phyloP scores from a whole-genome alignment of 2,797 vertebrate species.

The Leucoraja ocellata region DNA sequence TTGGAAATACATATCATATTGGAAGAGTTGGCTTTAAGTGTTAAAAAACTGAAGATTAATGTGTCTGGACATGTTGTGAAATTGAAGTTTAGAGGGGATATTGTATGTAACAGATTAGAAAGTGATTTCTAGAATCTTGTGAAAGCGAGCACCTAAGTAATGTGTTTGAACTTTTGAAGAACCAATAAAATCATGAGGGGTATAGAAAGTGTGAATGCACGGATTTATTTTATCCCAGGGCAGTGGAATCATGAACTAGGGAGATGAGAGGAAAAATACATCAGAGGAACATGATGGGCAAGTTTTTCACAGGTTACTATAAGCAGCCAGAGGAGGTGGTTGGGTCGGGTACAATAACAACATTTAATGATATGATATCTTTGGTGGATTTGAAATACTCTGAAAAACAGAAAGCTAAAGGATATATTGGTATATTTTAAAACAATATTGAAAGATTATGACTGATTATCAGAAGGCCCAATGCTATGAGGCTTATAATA shows the following conservation, averaged over 20 bases:
- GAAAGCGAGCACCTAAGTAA: background rate
- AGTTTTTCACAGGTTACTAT: too few relatives aligned
- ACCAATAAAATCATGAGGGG: background rate
- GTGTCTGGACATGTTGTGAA: background rate
- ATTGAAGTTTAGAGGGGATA: background rate
- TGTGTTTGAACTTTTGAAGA: background rate
- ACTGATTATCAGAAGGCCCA: background rate
- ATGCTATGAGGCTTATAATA: too few relatives aligned
- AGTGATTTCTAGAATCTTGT: background rate
- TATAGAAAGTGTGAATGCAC: too few relatives aligned
- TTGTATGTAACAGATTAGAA: background rate
- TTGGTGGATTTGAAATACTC: background rate
- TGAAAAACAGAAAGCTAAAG: background rate
- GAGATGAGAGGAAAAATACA: too few relatives aligned
- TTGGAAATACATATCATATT: background rate
- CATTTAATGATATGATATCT: background rate
- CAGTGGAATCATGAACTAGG: too few relatives aligned
- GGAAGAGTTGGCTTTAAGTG: background rate
- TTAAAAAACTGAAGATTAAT: background rate
- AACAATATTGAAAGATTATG: background rate
- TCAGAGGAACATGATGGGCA: too few relatives aligned
- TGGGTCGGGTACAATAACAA: too few relatives aligned
- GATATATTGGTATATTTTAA: background rate
- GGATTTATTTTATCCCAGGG: too few relatives aligned
- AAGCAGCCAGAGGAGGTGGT: too few relatives aligned